Evolutionary conservation across 2,888 invertebrate genomes (phyloP).

Genomic region (Cataglyphis albicans): DNA sequence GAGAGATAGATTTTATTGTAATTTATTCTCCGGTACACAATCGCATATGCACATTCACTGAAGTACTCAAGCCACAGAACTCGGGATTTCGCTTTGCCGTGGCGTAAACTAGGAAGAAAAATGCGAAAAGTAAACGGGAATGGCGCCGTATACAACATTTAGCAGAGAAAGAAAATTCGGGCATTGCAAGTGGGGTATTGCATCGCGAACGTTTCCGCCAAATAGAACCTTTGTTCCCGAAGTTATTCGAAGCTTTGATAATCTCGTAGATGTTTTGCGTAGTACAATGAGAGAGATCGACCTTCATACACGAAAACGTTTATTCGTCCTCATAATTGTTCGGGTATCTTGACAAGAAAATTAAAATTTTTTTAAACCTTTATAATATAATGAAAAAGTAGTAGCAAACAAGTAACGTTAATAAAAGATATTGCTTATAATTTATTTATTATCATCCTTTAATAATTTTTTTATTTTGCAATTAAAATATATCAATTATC

Average conservation of each 20-base stretch:
- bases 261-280: slow-evolving; percentile 21
- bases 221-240: slow-evolving; percentile 29
- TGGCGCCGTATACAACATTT: slow-evolving; percentile 20
- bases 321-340: neutral
- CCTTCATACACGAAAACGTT: neutral
- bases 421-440: neutral
- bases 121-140: slow-evolving; percentile 41
- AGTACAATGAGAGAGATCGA: neutral
- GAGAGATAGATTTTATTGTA: slow-evolving; percentile 9
- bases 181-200: slow-evolving; percentile 8
- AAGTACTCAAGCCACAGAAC: slow-evolving; percentile 21
- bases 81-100: slow-evolving; percentile 31
- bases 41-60: slow-evolving; percentile 2
- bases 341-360: neutral
- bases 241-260: slow-evolving; percentile 46
- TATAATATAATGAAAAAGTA: neutral
- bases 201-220: slow-evolving; percentile 16
- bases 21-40: neutral
- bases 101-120: slow-evolving; percentile 39
- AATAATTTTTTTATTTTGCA: neutral
- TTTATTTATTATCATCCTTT: neutral
- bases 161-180: slow-evolving; percentile 38
- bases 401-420: neutral
- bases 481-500: neutral
- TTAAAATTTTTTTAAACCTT: neutral